Evolutionary conservation across 2,113 vertebrate species (phyloP).

Genomic region (Gila orcuttii): DNA sequence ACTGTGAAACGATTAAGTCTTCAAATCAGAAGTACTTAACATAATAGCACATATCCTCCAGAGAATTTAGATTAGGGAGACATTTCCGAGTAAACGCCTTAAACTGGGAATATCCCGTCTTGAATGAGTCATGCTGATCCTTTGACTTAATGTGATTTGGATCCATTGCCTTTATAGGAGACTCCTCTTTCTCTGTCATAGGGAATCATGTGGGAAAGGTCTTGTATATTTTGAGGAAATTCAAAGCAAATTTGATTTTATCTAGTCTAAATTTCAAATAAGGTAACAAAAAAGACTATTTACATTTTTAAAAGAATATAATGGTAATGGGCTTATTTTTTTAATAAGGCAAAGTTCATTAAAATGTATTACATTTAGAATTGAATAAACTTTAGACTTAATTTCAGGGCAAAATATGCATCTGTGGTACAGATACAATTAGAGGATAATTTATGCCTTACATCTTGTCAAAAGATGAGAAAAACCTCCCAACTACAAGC

Average conservation of each 20-base stretch:
- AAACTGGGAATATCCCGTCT: constrained; percentile 4
- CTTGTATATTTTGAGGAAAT: not conserved
- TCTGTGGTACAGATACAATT: not conserved
- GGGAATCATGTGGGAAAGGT: not conserved
- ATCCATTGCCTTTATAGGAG: not conserved
- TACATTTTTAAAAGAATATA: not conserved
- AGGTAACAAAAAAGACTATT: not conserved
- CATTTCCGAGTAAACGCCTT: not conserved
- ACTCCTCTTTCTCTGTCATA: not conserved
- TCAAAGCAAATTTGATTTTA: not conserved
- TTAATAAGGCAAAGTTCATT: not conserved
- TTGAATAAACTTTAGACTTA: not conserved
- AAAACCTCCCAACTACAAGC: constrained; percentile 28
- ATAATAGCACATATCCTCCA: constrained; percentile 3
- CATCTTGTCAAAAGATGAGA: not conserved
- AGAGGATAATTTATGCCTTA: not conserved
- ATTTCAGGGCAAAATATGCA: not conserved
- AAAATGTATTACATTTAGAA: not conserved
- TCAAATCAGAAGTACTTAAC: not conserved
- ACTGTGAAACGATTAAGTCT: not conserved
- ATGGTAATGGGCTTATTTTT: not conserved
- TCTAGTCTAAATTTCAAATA: not conserved
- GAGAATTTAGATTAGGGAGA: constrained; percentile 12
- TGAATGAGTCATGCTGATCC: constrained; percentile 18
- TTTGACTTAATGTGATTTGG: constrained; percentile 18